These are phyloP conservation scores for Dufourea novaeangliae DNA, from an alignment of 1,140 invertebrate species.

Conservation along the genomic window DNA sequence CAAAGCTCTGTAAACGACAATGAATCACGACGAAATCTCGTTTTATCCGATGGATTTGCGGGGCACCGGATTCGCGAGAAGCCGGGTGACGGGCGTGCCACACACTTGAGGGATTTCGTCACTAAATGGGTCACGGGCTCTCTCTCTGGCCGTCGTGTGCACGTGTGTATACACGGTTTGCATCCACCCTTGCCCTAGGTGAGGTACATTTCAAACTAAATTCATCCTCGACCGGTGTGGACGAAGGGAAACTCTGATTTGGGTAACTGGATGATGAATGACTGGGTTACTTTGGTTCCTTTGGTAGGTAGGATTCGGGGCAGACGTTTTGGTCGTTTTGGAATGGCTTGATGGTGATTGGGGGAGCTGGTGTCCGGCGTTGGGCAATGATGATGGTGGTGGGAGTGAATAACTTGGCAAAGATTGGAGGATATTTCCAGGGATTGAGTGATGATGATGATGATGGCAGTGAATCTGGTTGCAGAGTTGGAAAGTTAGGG, in stretches of 20 bases:
- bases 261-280: neutral
- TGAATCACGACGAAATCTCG: slow-evolving; percentile 52
- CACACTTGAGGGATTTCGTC: slow-evolving; percentile 60
- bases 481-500: too few species aligned
- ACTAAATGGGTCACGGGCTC: slow-evolving; percentile 46
- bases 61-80: slow-evolving; percentile 50
- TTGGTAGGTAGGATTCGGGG: neutral
- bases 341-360: neutral
- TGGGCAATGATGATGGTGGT: too few species aligned
- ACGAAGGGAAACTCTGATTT: neutral
- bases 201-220: neutral
- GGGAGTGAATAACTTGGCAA: too few species aligned
- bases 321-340: neutral
- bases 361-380: too few species aligned
- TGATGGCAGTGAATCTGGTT: too few species aligned
- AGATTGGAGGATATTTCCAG: too few species aligned
- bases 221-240: neutral
- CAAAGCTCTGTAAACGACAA: neutral
- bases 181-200: neutral
- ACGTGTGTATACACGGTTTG: neutral
- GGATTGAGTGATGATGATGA: too few species aligned
- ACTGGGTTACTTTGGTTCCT: neutral
- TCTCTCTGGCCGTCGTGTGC: neutral
- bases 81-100: slow-evolving; percentile 25
- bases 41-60: slow-evolving; percentile 43